Evolutionary conservation across 1,140 invertebrate species (phyloP).

Genomic region (Drosophila navojoa): DNA sequence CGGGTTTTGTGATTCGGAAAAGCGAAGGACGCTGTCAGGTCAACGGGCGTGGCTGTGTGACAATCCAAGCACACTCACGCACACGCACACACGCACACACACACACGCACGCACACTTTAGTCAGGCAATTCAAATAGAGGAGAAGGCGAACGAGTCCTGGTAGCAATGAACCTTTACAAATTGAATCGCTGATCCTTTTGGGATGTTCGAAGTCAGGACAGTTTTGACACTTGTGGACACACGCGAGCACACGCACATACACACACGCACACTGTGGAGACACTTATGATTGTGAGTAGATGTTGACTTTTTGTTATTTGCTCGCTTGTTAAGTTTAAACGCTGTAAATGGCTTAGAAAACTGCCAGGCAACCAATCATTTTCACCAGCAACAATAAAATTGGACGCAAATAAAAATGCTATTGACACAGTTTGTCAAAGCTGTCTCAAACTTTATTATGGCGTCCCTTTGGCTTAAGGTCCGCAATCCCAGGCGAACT

Average conservation of each 20-base stretch:
- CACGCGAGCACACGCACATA: slow-evolving; percentile 15
- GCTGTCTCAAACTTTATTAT: slow-evolving; percentile 36
- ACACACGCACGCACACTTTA: neutral
- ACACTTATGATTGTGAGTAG: slow-evolving; percentile 36
- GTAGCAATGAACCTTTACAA: slow-evolving; percentile 52
- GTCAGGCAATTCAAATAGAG: slow-evolving; percentile 4
- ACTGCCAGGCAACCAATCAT: slow-evolving; percentile 66
- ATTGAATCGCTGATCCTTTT: slow-evolving; percentile 60
- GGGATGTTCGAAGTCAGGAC: slow-evolving; percentile 41
- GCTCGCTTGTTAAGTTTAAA: slow-evolving; percentile 81
- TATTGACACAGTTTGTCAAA: slow-evolving; percentile 83
- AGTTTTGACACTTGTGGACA: slow-evolving; percentile 36
- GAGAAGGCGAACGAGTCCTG: slow-evolving; percentile 2
- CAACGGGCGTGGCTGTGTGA: slow-evolving; percentile 38
- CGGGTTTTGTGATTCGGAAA: slow-evolving; percentile 22
- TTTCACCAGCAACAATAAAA: slow-evolving; percentile 63
- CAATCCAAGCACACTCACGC: neutral
- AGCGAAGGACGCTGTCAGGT: slow-evolving; percentile 68
- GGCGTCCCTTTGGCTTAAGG: slow-evolving; percentile 38
- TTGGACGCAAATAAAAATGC: slow-evolving; percentile 83
- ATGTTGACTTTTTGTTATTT: slow-evolving; percentile 80
- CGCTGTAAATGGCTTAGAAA: slow-evolving; percentile 80
- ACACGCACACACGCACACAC: neutral
- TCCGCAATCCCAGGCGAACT: slow-evolving; percentile 4
- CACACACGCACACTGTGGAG: slow-evolving; percentile 12